Conservation (phyloP, 2,888 invertebrate genomes). For the Odontocerum albicorne region DNA sequence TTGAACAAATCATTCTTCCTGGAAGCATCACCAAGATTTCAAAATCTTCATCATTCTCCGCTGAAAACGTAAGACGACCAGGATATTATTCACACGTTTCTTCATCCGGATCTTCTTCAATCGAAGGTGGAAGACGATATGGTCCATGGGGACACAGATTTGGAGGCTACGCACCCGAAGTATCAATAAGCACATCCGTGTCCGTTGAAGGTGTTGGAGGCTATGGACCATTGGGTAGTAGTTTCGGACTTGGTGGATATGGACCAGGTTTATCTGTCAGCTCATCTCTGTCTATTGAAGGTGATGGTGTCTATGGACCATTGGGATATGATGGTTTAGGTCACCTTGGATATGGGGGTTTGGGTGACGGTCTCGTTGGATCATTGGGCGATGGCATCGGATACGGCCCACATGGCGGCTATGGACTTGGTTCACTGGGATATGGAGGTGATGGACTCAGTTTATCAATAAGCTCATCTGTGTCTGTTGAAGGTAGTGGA, state of each 20-base stretch:
- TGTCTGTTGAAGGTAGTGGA: slow-evolving; percentile 13
- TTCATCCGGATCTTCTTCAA: neutral
- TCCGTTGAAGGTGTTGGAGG: slow-evolving; percentile 11
- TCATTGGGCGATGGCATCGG: too few species aligned
- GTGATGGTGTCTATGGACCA: slow-evolving; percentile 7
- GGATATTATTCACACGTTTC: neutral
- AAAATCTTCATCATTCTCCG: slow-evolving; percentile 1
- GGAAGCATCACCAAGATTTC: neutral
- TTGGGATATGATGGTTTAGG: too few species aligned
- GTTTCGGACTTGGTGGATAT: neutral
- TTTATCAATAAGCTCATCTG: slow-evolving; percentile 4
- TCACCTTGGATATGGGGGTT: too few species aligned
- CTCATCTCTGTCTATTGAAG: slow-evolving; percentile 16
- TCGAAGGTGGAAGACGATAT: slow-evolving; percentile 6
- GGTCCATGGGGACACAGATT: slow-evolving; percentile 7
- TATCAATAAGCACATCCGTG: slow-evolving; percentile 5
- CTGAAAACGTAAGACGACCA: slow-evolving; percentile 3
- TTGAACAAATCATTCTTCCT: slow-evolving; percentile 8
- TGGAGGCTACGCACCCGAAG: neutral
- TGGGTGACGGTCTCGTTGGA: too few species aligned
- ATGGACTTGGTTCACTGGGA: too few species aligned
- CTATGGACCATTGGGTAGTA: slow-evolving; percentile 9
- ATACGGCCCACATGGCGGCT: too few species aligned
- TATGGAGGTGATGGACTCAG: neutral
- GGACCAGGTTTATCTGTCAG: slow-evolving; percentile 12